phyloP scores from a whole-genome alignment of 64 coral and sea anemone genomes.

The Pocillopora damicornis region DNA sequence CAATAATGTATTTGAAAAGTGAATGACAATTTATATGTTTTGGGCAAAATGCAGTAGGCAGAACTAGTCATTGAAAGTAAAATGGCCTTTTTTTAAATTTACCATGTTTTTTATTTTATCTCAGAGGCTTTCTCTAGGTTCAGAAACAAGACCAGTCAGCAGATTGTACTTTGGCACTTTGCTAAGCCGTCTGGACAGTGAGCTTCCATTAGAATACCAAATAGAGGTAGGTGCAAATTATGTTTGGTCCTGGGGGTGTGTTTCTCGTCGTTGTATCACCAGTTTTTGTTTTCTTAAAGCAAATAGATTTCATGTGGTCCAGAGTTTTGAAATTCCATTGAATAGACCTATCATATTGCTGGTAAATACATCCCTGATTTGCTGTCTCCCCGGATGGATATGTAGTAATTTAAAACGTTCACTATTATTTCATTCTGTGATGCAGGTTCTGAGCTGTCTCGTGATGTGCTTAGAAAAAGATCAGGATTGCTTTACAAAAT shows the following conservation, averaged over 20 bases:
- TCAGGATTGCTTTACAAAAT: slow-evolving; percentile 27
- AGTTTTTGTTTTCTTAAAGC: background rate
- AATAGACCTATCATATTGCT: too few species aligned
- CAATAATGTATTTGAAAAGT: too few species aligned
- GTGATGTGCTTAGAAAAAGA: slow-evolving; percentile 50
- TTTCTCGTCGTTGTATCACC: background rate
- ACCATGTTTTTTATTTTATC: background rate
- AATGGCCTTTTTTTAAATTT: background rate
- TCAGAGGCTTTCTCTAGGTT: slow-evolving; percentile 31
- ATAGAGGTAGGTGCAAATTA: slow-evolving; percentile 25
- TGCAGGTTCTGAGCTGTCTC: slow-evolving; percentile 54
- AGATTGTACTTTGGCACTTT: slow-evolving; percentile 33
- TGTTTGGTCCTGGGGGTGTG: background rate
- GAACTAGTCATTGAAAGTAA: background rate
- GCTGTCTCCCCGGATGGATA: too few species aligned
- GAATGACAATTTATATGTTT: too few species aligned
- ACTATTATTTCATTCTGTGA: background rate
- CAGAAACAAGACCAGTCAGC: slow-evolving; percentile 16
- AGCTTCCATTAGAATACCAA: slow-evolving; percentile 45
- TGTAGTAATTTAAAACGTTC: background rate
- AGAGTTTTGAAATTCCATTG: too few species aligned
- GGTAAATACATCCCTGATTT: too few species aligned
- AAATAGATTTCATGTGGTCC: too few species aligned
- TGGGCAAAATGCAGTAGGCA: background rate
- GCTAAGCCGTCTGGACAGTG: slow-evolving; percentile 20